Conservation (phyloP, 2,797 vertebrate genomes). For the Megaceryle alcyon region DNA sequence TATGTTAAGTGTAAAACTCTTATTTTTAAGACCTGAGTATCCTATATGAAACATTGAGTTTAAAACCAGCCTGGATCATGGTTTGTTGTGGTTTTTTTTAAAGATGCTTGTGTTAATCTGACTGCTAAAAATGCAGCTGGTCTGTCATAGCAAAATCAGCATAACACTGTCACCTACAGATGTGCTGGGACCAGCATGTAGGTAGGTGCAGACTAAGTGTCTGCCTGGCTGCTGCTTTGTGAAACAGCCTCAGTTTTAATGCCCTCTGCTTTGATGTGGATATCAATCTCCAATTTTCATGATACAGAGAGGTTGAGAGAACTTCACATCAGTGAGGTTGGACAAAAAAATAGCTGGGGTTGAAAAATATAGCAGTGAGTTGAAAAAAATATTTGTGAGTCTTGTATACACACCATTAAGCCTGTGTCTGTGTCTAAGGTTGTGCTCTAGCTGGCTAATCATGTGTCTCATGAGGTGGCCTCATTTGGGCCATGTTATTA, state of each 20-base stretch:
- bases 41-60: neutral
- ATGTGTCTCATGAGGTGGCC: neutral
- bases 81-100: neutral
- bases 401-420: neutral
- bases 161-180: neutral
- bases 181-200: neutral
- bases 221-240: neutral
- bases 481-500: neutral
- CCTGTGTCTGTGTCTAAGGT: neutral
- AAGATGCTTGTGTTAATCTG: neutral
- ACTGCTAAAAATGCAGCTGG: neutral
- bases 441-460: neutral
- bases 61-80: neutral
- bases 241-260: neutral
- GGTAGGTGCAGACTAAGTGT: neutral
- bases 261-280: neutral
- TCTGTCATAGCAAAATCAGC: neutral
- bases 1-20: neutral
- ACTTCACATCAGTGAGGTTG: neutral
- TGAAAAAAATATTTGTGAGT: neutral
- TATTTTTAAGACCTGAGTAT: neutral
- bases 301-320: neutral
- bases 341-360: neutral
- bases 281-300: neutral
- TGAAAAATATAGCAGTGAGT: neutral